These are phyloP conservation scores for Spinus olivaceus DNA, from an alignment of 2,797 vertebrate species.

Conservation along the genomic window DNA sequence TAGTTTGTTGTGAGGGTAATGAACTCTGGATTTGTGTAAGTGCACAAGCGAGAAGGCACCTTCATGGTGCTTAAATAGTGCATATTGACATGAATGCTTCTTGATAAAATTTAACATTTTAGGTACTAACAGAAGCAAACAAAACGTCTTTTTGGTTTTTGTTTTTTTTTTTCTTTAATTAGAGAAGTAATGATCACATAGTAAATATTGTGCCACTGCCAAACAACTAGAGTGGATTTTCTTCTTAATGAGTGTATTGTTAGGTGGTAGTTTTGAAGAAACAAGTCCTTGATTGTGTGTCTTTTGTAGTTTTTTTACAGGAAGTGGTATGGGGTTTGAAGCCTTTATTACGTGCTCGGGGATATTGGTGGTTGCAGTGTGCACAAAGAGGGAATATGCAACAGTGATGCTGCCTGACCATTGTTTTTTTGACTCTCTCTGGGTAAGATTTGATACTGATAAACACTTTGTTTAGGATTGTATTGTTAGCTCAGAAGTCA, in stretches of 20 bases:
- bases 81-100: not conserved
- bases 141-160: not conserved
- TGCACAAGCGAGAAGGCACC: not conserved
- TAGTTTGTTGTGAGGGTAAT: not conserved
- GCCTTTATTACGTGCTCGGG: conserved; percentile 92
- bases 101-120: not conserved
- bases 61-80: not conserved
- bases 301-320: conserved; percentile 88
- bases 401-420: conserved; percentile 95
- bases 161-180: not conserved
- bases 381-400: conserved; percentile 96
- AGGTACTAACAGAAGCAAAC: not conserved
- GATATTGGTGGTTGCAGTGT: conserved; percentile 91
- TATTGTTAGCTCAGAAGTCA: not conserved
- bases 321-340: conserved; percentile 92
- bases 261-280: not conserved
- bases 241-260: not conserved
- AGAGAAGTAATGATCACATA: not conserved
- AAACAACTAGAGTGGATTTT: not conserved
- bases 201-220: not conserved
- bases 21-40: not conserved
- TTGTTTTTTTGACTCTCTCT: conserved; percentile 96
- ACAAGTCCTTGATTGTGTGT: not conserved
- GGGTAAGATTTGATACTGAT: conserved; percentile 80
- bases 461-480: not conserved